These are phyloP conservation scores for Microplitis manilae DNA, from an alignment of 2,888 invertebrate species.

Conservation along the genomic window DNA sequence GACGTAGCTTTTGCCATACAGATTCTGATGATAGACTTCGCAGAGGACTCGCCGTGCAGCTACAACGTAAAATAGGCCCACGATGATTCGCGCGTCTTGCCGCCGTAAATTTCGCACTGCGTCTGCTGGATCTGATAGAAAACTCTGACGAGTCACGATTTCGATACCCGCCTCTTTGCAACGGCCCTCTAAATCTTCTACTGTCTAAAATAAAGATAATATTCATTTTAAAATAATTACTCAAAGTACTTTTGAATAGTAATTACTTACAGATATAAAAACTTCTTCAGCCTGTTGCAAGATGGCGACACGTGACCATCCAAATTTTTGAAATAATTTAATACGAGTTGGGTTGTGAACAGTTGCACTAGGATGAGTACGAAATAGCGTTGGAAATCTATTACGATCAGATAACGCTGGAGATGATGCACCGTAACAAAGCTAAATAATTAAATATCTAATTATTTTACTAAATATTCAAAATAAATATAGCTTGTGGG, in stretches of 20 bases:
- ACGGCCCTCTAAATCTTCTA: conserved; percentile 95
- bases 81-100: conserved; percentile 97
- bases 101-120: conserved; percentile 94
- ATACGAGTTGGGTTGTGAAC: conserved; percentile 99
- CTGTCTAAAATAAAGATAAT: conserved; percentile 80
- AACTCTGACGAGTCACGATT: conserved; percentile 96
- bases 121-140: conserved; percentile 96
- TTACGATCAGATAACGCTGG: conserved; percentile 97
- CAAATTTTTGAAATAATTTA: conserved; percentile 96
- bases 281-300: conserved; percentile 99
- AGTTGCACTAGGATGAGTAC: conserved; percentile 99
- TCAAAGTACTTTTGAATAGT: conserved; percentile 3
- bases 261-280: conserved; percentile 85
- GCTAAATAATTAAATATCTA: conserved; percentile 68
- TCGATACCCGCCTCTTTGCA: conserved; percentile 94
- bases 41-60: conserved; percentile 97
- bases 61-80: conserved; percentile 98
- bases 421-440: conserved; percentile 98
- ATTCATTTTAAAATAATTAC: background rate
- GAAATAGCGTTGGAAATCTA: conserved; percentile 97
- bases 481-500: conserved; percentile 9
- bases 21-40: conserved; percentile 93
- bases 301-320: conserved; percentile 98
- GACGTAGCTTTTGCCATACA: conserved; percentile 96
- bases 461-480: conserved; percentile 4